Percentiles rank a stretch among this genome's conserved stretches.
phyloP scores from a whole-genome alignment of 2,113 vertebrate genomes.

The Cynopterus brachyotis region DNA sequence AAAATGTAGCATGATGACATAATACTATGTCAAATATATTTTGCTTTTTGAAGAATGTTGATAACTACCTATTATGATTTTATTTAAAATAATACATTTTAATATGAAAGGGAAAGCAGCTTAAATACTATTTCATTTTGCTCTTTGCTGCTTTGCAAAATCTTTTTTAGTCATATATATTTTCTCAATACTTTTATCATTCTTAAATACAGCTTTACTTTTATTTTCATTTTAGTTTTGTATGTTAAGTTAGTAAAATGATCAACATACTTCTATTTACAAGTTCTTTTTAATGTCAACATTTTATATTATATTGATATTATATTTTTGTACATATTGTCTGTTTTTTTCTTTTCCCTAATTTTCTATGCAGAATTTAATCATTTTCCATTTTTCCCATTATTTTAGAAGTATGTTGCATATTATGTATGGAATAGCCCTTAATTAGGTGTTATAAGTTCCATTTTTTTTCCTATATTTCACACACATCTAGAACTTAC shows the following conservation, averaged over 20 bases:
- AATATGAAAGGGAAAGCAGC: neutral
- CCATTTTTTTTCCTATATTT: neutral
- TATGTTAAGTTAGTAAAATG: neutral
- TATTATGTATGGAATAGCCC: neutral
- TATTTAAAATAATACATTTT: neutral
- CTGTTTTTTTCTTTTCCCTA: neutral
- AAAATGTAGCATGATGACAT: neutral
- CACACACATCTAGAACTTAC: neutral
- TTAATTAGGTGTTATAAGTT: neutral
- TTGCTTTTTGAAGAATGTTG: constrained; percentile 36
- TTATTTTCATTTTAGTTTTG: neutral
- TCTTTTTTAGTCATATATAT: neutral
- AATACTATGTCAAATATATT: neutral
- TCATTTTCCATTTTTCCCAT: neutral
- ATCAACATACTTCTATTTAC: neutral
- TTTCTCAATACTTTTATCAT: neutral
- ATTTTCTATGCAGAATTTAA: neutral
- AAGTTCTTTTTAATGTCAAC: neutral
- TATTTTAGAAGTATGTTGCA: neutral
- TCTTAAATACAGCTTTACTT: neutral
- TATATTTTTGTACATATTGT: neutral
- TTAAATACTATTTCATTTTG: neutral
- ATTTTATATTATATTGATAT: too few relatives aligned
- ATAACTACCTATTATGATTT: neutral
- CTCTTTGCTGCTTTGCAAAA: neutral